phyloP scores from a whole-genome alignment of 2,888 invertebrate genomes.

The Hypomecis atomaria region DNA sequence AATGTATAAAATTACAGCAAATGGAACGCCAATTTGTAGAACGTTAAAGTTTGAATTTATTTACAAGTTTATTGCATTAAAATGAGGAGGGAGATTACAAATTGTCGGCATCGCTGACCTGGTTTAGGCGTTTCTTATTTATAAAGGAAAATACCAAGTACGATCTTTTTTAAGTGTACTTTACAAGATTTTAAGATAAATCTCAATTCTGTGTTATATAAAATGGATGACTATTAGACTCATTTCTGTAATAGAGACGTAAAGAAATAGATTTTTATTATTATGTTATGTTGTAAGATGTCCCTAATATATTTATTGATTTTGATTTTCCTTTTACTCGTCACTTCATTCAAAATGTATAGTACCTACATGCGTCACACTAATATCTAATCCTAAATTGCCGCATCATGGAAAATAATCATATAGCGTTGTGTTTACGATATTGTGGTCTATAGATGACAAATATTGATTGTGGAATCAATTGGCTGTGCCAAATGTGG shows the following conservation, averaged over 20 bases:
- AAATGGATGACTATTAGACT: too few species aligned
- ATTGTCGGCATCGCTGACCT: not conserved
- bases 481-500: slow-evolving; percentile 44
- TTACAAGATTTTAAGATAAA: not conserved
- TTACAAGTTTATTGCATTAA: not conserved
- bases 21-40: not conserved
- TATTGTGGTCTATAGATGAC: slow-evolving; percentile 25
- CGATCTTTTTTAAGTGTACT: not conserved
- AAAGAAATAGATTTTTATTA: not conserved
- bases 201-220: not conserved
- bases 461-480: slow-evolving; percentile 24
- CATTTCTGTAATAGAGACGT: not conserved
- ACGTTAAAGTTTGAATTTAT: not conserved
- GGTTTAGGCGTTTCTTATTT: not conserved
- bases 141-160: too few species aligned
- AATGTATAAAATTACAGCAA: not conserved
- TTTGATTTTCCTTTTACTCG: too few species aligned
- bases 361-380: not conserved
- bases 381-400: slow-evolving; percentile 8
- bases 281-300: too few species aligned
- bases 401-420: slow-evolving; percentile 26
- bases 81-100: not conserved
- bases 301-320: too few species aligned
- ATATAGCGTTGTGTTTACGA: slow-evolving; percentile 20
- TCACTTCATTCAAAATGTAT: not conserved